Conservation (phyloP, 2,797 vertebrate genomes). For the Lithobates pipiens region DNA sequence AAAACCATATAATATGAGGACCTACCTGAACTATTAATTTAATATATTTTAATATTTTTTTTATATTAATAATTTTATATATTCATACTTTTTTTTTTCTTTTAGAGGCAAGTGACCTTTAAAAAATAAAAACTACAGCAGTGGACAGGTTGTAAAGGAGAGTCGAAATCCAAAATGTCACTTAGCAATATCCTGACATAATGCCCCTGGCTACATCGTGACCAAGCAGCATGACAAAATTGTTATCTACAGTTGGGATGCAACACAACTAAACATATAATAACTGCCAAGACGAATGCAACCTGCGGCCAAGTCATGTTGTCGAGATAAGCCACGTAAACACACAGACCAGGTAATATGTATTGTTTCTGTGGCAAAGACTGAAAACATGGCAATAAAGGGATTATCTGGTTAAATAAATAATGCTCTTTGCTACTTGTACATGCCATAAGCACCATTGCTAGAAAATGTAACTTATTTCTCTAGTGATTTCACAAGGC, state of each 20-base stretch:
- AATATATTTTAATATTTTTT: too few species aligned
- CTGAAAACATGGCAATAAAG: not conserved
- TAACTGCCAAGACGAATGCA: constrained; percentile 8
- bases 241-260: constrained; percentile 6
- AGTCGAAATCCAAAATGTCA: constrained; percentile 19
- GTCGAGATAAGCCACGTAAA: not conserved
- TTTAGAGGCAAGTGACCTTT: not conserved
- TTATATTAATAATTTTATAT: too few species aligned
- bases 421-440: not conserved
- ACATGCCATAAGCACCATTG: not conserved
- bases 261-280: constrained; percentile 21
- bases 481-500: too few species aligned
- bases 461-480: not conserved
- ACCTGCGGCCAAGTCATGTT: constrained; percentile 7
- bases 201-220: constrained; percentile 13
- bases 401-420: not conserved
- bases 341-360: not conserved
- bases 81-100: too few species aligned
- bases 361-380: not conserved
- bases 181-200: not conserved
- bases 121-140: not conserved
- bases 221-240: constrained; percentile 25
- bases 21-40: not conserved
- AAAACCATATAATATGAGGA: too few species aligned
- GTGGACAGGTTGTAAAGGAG: constrained; percentile 1